Evolutionary conservation across 2,113 vertebrate species (phyloP), one percentile per base, ranked within the genome.

Genomic region (Hyperopisus bebe): DNA sequence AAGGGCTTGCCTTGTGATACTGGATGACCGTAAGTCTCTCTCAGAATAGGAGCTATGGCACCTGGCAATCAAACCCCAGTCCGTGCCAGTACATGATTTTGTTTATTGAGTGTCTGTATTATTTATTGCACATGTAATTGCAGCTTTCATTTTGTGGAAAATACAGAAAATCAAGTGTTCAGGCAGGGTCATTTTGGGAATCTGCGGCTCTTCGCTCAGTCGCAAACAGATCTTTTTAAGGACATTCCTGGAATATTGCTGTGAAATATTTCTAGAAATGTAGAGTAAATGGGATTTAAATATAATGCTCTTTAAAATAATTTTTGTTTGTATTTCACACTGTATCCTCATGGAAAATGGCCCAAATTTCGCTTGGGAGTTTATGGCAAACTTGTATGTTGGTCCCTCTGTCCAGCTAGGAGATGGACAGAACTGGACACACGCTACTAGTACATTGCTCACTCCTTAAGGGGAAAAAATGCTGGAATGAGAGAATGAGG

Each of bases 231-330:
- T 66, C 35, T 66, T 62, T 44, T n/a, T 62, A 84, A 58, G 46
- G 89, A 53, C 80, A 89, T 55, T 88, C 77, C 31, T 77, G 31
- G 89, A 90, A 44, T 92, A 90, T 92, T 88, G 89, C 93, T 93
- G 89, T 92, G 92, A 94, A 91, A 53, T 88, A 89, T 88, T 90
- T 90, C 66, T 88, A 88, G 3, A 51, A 90, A 91, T 46, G 82
- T 46, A 84, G 39, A 11, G 10, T 87, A 53, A 53, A 53, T 87
- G 24, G 19, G 3, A 87, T 87, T 55, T 19, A 51, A 39, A 53
- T n/a, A 53, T 35, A 87, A 5, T 87, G 85, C 15, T 55, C 3
- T 87, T n/a, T 44, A 21, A 84, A 35, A 77, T 84, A 13, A 3
- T n/a, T 66, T 89, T 89, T 88, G 19, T 48, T 86, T 50, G 89